Conservation (phyloP, 2,797 vertebrate species). For the Macrochelys suwanniensis region DNA sequence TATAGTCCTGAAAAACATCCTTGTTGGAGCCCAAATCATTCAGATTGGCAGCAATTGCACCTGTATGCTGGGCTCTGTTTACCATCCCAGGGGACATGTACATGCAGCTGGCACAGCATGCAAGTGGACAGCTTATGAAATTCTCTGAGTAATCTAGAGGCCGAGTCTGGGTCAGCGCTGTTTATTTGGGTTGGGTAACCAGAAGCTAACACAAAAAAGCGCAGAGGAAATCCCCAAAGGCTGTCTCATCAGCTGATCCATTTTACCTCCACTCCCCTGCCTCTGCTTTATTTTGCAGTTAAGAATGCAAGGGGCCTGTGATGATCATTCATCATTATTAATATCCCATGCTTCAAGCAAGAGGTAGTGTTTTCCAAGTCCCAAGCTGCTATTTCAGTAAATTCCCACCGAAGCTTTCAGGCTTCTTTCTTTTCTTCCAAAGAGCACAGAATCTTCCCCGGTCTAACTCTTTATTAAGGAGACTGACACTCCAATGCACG, state of each 20-base stretch:
- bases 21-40: neutral
- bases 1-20: neutral
- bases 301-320: neutral
- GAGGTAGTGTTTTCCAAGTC: neutral
- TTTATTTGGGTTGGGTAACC: neutral
- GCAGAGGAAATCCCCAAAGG: neutral
- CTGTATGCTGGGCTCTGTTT: neutral
- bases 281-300: neutral
- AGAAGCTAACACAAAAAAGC: neutral
- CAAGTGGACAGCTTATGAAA: fast-evolving
- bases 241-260: fast-evolving
- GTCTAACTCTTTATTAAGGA: neutral
- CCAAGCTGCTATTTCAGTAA: neutral
- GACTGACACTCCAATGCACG: neutral
- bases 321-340: fast-evolving
- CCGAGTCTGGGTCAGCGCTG: neutral
- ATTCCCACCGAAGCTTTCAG: neutral
- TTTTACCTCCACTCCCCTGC: neutral
- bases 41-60: neutral
- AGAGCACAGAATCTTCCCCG: neutral
- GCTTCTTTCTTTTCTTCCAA: neutral
- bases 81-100: neutral
- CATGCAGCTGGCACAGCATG: no score
- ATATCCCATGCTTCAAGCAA: fast-evolving
- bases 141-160: neutral